Percentiles rank a stretch among this genome's conserved stretches.
phyloP scores from a whole-genome alignment of 2,888 invertebrate species.

The Dione vanillae region DNA sequence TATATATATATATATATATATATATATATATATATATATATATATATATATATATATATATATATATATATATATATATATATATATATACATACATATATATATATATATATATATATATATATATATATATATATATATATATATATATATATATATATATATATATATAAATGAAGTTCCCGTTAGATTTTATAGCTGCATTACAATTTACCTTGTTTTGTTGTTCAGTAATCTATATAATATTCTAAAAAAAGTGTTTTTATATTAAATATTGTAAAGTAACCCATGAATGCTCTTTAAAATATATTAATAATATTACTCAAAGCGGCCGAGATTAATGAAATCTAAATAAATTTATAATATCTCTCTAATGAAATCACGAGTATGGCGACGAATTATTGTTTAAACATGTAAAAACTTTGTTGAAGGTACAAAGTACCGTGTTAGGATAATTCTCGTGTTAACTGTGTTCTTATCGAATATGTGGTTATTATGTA shows the following conservation, averaged over 20 bases:
- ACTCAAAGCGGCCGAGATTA: neutral
- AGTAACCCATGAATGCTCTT: neutral
- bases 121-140: neutral
- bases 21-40: neutral
- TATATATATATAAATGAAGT: neutral
- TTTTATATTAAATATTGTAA: neutral
- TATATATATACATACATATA: too few species aligned
- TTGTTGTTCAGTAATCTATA: neutral
- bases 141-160: neutral
- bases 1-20: neutral
- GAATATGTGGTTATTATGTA: constrained; percentile 27
- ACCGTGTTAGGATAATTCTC: neutral
- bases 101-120: neutral
- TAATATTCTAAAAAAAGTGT: neutral
- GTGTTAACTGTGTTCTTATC: neutral
- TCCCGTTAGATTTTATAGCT: neutral
- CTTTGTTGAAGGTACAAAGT: constrained; percentile 22
- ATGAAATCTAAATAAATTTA: neutral
- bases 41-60: neutral
- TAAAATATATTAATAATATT: neutral
- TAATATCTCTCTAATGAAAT: constrained; percentile 3
- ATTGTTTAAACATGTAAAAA: neutral
- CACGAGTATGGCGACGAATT: constrained; percentile 3
- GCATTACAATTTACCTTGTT: too few species aligned
- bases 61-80: neutral